phyloP scores from a whole-genome alignment of 1,140 invertebrate species.

The Nautilus pompilius region DNA sequence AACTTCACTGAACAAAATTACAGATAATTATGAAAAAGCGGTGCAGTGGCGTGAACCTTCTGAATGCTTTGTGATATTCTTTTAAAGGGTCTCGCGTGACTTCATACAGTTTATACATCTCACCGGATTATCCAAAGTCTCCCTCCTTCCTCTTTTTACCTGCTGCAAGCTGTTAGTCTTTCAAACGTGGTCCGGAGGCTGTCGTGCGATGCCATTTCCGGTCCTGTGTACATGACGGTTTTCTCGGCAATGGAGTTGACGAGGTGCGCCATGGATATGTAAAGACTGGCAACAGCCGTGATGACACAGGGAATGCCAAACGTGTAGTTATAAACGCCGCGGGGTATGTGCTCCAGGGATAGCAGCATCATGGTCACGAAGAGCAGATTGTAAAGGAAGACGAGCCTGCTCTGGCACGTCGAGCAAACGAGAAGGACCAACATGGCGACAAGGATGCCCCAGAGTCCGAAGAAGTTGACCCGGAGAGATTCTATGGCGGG shows the following conservation, averaged over 20 bases:
- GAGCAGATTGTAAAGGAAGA: slow-evolving; percentile 33
- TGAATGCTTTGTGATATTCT: too few species aligned
- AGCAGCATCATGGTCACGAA: slow-evolving; percentile 23
- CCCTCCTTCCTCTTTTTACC: too few species aligned
- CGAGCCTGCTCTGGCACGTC: slow-evolving; percentile 17
- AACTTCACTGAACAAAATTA: too few species aligned
- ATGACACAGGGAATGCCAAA: slow-evolving; percentile 27
- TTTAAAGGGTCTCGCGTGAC: too few species aligned
- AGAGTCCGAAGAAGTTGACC: slow-evolving; percentile 33
- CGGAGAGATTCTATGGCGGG: slow-evolving; percentile 2
- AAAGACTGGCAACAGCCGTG: slow-evolving; percentile 19
- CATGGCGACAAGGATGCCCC: slow-evolving; percentile 23
- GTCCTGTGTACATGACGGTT: slow-evolving; percentile 28
- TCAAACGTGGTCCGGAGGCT: slow-evolving; percentile 13
- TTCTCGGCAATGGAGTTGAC: slow-evolving; percentile 41
- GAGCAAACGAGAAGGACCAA: slow-evolving; percentile 24
- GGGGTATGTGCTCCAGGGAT: slow-evolving; percentile 32
- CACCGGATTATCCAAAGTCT: too few species aligned
- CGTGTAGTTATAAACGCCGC: slow-evolving; percentile 24
- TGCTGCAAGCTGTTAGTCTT: slow-evolving; percentile 11
- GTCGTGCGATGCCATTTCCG: slow-evolving; percentile 13
- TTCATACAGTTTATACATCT: too few species aligned
- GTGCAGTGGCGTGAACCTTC: too few species aligned
- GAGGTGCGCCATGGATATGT: slow-evolving; percentile 26
- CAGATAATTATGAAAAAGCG: too few species aligned